These are phyloP conservation scores for Tipula vernalis DNA, from an alignment of 2,888 invertebrate species.

Conservation along the genomic window DNA sequence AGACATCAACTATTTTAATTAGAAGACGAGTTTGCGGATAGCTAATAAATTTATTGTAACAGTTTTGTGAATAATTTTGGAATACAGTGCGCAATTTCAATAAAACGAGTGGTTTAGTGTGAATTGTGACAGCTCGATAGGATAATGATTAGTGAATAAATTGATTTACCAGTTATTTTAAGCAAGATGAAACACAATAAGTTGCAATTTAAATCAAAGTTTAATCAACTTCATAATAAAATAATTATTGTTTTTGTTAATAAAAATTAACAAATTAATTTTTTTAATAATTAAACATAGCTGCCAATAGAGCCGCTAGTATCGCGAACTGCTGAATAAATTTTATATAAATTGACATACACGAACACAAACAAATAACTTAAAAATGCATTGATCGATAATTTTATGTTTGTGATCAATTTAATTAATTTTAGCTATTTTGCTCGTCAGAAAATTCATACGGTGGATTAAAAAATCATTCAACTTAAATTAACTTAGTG, in stretches of 20 bases:
- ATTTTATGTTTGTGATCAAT: background rate
- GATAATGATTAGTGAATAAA: background rate
- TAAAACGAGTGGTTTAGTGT: background rate
- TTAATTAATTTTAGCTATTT: background rate
- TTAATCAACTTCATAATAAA: background rate
- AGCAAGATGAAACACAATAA: background rate
- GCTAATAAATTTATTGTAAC: background rate
- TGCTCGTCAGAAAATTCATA: background rate
- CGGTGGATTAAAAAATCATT: background rate
- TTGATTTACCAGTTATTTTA: background rate
- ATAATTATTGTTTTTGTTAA: background rate
- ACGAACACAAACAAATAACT: background rate
- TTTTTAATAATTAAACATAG: slow-evolving; percentile 8
- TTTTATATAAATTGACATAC: background rate
- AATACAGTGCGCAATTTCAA: background rate
- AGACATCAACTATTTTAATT: background rate
- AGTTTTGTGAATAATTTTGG: background rate
- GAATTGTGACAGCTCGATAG: background rate
- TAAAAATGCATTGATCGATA: background rate
- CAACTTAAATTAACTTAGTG: background rate
- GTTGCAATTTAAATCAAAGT: background rate
- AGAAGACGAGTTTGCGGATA: background rate
- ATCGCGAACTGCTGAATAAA: background rate
- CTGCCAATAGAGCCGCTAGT: slow-evolving; percentile 10
- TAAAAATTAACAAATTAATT: background rate